These are phyloP conservation scores for Sus cebifrons DNA, from an alignment of 2,797 vertebrate species.

Conservation along the genomic window DNA sequence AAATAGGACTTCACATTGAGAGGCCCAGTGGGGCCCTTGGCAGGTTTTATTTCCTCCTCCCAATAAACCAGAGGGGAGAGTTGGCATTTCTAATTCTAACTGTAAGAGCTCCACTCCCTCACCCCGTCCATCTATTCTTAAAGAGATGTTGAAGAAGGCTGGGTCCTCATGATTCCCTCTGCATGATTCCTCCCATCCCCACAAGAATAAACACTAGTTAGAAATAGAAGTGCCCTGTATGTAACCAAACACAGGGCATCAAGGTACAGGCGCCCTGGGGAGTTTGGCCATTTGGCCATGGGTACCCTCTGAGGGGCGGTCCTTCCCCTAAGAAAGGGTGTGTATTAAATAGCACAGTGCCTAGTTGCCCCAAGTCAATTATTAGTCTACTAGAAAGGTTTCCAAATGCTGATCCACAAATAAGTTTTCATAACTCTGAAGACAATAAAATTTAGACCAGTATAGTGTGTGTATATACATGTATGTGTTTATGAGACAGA, in stretches of 20 bases:
- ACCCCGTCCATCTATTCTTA: constrained; percentile 24
- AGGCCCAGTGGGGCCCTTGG: constrained; percentile 62
- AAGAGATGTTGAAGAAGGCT: background rate
- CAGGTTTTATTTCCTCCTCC: constrained; percentile 57
- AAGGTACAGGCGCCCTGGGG: background rate
- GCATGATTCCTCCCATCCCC: background rate
- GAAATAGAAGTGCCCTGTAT: background rate
- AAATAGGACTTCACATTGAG: constrained; percentile 80
- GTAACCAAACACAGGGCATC: background rate
- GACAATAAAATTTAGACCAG: constrained; percentile 27
- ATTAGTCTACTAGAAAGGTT: background rate
- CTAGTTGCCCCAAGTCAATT: background rate
- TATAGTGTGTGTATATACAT: rapidly evolving
- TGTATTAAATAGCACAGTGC: background rate
- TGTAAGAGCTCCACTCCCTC: background rate
- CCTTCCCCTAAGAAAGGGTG: background rate
- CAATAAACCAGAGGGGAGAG: constrained; percentile 56
- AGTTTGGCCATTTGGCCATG: background rate
- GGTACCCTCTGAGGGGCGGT: background rate
- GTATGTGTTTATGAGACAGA: background rate
- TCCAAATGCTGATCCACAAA: background rate
- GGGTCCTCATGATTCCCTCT: background rate
- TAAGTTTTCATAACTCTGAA: background rate
- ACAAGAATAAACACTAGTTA: background rate
- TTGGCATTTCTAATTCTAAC: constrained; percentile 71